Evolutionary conservation across 2,888 invertebrate species (phyloP), one percentile per base, ranked within the genome.

Genomic region (Ceramica pisi): DNA sequence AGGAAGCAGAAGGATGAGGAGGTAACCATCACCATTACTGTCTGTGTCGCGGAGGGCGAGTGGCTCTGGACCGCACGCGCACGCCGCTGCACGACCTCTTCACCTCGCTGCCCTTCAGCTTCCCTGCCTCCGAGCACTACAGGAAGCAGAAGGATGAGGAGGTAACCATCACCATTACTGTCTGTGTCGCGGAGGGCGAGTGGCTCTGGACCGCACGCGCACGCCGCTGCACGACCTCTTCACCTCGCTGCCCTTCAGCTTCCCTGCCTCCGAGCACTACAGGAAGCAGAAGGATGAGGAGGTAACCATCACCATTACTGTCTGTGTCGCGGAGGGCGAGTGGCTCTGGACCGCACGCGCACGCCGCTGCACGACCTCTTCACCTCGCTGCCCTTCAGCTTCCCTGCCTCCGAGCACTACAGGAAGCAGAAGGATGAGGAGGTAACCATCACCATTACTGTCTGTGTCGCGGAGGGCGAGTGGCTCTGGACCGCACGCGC

Each of bases 31-130:
- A 41, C 12, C 12, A 12, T 41, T 12, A 41, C 84, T 31, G 6
- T 31, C 31, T 31, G 31, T 31, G 26, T 26, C 26, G 31, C 31
- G 31, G 31, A 31, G 31, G 31, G 31, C 31, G 31, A 31, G 31
- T 31, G 6, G 31, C 26, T 2, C 26, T 26, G 26, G 26, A 26
- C 26, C 26, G 26, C 26, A 26, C 26, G 26, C 26, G 26, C 26
- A 26, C 26, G 26, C 26, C 26, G 26, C 26, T 26, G 26, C 26
- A 26, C 26, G 26, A 26, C 26, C 26, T 26, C 26, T 98, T 98
- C 98, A 96, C 97, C 69, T 96, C 96, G 72, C 94, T 98, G 87
- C 98, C 98, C 97, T 87, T 86, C 87, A 62, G 97, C 89, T 97
- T 97, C 85, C 78, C 86, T 48, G 35, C 65, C 78, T 81, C 85